These are phyloP conservation scores for Nannobrachium achirus DNA, from an alignment of 2,113 vertebrate species.

Conservation along the genomic window DNA sequence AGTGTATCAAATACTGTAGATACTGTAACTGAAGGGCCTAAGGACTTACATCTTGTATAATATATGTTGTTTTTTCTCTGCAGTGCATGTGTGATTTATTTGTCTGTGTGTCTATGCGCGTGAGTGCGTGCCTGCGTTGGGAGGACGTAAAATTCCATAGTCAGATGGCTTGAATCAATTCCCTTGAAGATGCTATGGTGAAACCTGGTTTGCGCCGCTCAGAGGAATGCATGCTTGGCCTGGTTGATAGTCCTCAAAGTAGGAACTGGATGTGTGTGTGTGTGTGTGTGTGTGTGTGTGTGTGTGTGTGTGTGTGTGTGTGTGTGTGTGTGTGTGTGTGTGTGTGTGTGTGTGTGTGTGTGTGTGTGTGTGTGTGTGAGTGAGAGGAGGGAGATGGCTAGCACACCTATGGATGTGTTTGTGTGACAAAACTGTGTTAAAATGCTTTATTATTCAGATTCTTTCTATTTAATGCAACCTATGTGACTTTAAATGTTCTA, in stretches of 20 bases:
- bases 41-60: conserved; percentile 26
- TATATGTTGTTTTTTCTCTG: conserved; percentile 10
- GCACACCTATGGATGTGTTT: conserved; percentile 11
- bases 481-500: no score
- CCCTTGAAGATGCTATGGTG: conserved; percentile 20
- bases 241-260: conserved; percentile 3
- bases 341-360: not conserved
- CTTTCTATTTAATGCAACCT: no score
- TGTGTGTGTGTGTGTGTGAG: conserved; percentile 11
- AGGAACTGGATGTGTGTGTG: not conserved
- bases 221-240: conserved; percentile 48
- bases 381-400: not conserved
- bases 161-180: conserved; percentile 50
- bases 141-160: conserved; percentile 29
- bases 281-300: not conserved
- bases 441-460: no score
- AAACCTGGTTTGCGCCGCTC: conserved; percentile 46
- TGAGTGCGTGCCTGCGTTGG: conserved; percentile 6
- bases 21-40: conserved; percentile 17
- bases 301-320: not conserved
- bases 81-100: not conserved
- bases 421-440: not conserved
- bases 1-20: not conserved
- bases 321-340: conserved; percentile 9
- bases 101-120: not conserved